These are phyloP conservation scores for Pseudomugil tenellus DNA, from an alignment of 2,797 vertebrate genomes.

Conservation along the genomic window DNA sequence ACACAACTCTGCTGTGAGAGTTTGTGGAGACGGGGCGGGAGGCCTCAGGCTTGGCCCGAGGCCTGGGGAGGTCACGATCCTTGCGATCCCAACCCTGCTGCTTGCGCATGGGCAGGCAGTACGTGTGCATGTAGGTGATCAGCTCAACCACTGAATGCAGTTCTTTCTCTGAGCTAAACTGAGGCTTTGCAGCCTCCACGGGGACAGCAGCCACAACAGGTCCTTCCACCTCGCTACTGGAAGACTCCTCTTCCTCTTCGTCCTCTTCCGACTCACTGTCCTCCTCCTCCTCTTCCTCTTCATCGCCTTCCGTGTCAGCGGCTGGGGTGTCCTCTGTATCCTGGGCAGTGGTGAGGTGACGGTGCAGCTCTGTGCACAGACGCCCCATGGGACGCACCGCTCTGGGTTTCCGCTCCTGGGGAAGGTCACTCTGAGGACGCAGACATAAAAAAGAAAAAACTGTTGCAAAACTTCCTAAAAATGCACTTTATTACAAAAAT, in stretches of 20 bases:
- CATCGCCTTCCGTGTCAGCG: conserved; percentile 80
- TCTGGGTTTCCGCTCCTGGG: conserved; percentile 83
- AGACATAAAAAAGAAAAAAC: neutral
- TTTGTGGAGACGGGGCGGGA: conserved; percentile 44
- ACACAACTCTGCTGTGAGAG: conserved; percentile 70
- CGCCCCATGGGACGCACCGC: conserved; percentile 82
- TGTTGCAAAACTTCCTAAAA: neutral
- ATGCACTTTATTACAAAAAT: neutral
- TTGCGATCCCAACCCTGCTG: conserved; percentile 81
- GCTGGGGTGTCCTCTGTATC: conserved; percentile 63
- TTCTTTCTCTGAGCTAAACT: conserved; percentile 86
- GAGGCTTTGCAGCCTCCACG: conserved; percentile 56
- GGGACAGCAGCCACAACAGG: conserved; percentile 1
- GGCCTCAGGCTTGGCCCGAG: conserved; percentile 52
- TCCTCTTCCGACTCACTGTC: conserved; percentile 85
- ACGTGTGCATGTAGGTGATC: conserved; percentile 98
- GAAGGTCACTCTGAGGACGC: conserved; percentile 78
- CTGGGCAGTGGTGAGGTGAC: conserved; percentile 88
- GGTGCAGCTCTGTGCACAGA: conserved; percentile 93
- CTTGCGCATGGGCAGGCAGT: conserved; percentile 93
- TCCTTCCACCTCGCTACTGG: conserved; percentile 76
- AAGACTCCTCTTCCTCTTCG: conserved; percentile 79
- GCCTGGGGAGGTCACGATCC: conserved; percentile 75
- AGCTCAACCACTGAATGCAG: conserved; percentile 91
- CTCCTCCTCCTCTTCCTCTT: conserved; percentile 83